Conservation (phyloP, 2,797 vertebrate genomes). For the Paramormyrops hopkinsi region DNA sequence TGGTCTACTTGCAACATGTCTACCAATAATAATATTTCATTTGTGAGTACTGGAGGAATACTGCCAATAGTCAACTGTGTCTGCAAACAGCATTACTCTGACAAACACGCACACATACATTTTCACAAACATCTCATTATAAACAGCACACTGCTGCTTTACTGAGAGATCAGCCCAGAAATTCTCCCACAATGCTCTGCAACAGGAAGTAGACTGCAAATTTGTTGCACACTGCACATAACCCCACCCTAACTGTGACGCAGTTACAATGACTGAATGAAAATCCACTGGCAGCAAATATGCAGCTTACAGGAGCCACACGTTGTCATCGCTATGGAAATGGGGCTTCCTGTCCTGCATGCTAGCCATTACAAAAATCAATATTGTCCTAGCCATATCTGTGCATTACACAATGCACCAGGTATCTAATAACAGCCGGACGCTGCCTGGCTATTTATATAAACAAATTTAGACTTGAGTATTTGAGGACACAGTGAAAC, state of each 20-base stretch:
- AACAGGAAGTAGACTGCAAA: neutral
- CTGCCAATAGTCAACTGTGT: neutral
- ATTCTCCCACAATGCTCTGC: conserved; percentile 8
- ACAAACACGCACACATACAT: neutral
- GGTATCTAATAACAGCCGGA: neutral
- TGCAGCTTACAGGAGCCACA: neutral
- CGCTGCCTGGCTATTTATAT: neutral
- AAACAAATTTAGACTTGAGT: neutral
- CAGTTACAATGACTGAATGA: neutral
- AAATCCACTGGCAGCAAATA: neutral
- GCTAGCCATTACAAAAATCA: neutral
- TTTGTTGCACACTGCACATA: neutral
- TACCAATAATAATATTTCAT: neutral
- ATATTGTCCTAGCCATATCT: neutral
- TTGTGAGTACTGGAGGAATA: neutral
- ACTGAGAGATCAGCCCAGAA: neutral
- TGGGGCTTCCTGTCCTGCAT: neutral
- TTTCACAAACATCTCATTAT: neutral
- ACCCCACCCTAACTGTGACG: neutral
- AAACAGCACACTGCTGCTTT: neutral
- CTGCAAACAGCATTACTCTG: conserved; percentile 1
- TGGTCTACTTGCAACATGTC: neutral
- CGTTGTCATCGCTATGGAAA: conserved; percentile 7
- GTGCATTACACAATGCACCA: neutral
- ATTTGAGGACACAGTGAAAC: conserved; percentile 1